Conservation (phyloP, 2,888 invertebrate species). For the Prosopocoilus inquinatus region DNA sequence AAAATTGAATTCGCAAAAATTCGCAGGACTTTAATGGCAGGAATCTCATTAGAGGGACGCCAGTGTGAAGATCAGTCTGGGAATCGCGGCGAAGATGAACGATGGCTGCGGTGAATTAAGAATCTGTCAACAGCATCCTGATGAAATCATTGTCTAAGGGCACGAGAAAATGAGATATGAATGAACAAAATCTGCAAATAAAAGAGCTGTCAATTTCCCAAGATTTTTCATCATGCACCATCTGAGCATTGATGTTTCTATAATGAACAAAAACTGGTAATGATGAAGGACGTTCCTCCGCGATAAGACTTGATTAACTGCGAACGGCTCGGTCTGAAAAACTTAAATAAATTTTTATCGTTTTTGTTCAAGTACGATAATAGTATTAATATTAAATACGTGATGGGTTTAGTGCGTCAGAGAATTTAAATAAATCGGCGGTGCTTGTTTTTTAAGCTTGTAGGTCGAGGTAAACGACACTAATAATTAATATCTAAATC, state of each 20-base stretch:
- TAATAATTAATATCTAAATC: slow-evolving; percentile 6
- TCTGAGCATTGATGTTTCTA: slow-evolving; percentile 48
- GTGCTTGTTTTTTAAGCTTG: too few relatives aligned
- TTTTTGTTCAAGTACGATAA: too few relatives aligned
- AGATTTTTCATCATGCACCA: slow-evolving; percentile 53
- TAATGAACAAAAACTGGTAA: slow-evolving; percentile 52
- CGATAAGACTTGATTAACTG: slow-evolving; percentile 48
- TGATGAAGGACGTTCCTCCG: slow-evolving; percentile 45
- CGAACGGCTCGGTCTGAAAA: too few relatives aligned
- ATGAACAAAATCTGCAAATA: slow-evolving; percentile 52
- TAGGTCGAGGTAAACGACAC: not conserved
- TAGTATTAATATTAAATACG: too few relatives aligned
- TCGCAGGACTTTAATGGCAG: not conserved
- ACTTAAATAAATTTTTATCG: too few relatives aligned
- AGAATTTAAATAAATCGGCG: too few relatives aligned
- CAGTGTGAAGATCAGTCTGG: slow-evolving; percentile 44
- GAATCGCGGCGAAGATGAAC: slow-evolving; percentile 47
- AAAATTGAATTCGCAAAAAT: too few relatives aligned
- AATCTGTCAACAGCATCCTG: slow-evolving; percentile 43
- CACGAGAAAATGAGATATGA: slow-evolving; percentile 51
- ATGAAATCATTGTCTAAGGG: slow-evolving; percentile 46
- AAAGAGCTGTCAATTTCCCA: slow-evolving; percentile 51
- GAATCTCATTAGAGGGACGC: slow-evolving; percentile 47
- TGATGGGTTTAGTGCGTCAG: too few relatives aligned
- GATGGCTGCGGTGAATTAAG: slow-evolving; percentile 47